Conservation (phyloP, 2,113 vertebrate species). For the Drymodes brunneopygia region DNA sequence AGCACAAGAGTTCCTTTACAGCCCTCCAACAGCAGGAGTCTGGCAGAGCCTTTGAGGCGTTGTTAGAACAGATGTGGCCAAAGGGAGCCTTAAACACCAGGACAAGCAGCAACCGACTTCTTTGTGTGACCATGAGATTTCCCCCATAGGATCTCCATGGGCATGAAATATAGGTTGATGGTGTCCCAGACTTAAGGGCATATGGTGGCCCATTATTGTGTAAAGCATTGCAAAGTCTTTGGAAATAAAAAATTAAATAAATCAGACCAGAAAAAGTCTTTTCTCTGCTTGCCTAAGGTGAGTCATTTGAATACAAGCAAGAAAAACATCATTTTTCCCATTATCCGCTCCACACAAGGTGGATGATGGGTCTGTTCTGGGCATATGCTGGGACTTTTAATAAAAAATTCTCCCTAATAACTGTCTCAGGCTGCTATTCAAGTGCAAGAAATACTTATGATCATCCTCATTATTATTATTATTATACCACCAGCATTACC, state of each 20-base stretch:
- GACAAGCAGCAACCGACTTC: rapidly evolving
- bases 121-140: background rate
- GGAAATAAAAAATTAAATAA: background rate
- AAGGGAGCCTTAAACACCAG: rapidly evolving
- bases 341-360: background rate
- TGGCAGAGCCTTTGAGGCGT: rapidly evolving
- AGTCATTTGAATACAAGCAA: background rate
- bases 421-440: background rate
- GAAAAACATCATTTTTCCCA: background rate
- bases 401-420: background rate
- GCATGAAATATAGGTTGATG: background rate
- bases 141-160: background rate
- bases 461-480: background rate
- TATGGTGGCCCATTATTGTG: background rate
- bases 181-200: background rate
- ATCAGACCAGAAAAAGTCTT: background rate
- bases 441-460: background rate
- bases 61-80: background rate
- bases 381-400: background rate
- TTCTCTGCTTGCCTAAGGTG: background rate
- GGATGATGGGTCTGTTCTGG: background rate
- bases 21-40: background rate
- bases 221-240: background rate
- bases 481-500: background rate
- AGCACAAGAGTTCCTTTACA: background rate